Base-by-base conservation (phyloP, 2,113 vertebrate species). In the Chloroceryle aenea region DNA sequence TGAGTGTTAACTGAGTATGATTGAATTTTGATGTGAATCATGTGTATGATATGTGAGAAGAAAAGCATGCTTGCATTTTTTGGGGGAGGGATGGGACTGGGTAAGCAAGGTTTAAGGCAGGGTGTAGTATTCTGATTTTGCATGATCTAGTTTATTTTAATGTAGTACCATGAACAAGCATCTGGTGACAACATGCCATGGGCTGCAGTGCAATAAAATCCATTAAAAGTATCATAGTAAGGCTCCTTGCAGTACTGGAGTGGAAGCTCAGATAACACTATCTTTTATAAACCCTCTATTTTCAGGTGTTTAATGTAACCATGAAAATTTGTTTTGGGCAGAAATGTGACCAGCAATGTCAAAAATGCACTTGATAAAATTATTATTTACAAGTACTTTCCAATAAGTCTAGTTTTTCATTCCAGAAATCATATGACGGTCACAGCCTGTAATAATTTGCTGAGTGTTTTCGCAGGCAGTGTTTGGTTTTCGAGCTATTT, bases 1-100 rank as follows among this genome's bases (percentile, higher is more conserved):
- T 82, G 83, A 96, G 84, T 76, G 73, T 95, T 98, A 97, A 98
- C 97, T 97, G 85, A 88, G 83, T 64, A 90, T 93, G 95, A 98
- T 93, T 97, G 87, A 77, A 97, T 98, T 97, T 97, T 97, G 55
- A 81, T 97, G 89, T 73, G 71, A 97, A 92, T 88, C 78, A 43
- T 53, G 27, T n/a, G 81, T 79, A 67, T 2, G 0, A 14, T 77
- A 58, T 62, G 48, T 62, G 59, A 95, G 43, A 87, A 91, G 34
- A 79, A 91, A 95, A 87, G 1, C 0, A 0, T 74, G 36, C n/a
- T 48, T 85, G 7, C 43, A 19, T 90, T 59, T 85, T 90, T 21
- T 56, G 7, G 22, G 26, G 34, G 14, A 52, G 40, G 26, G 15
- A 43, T 79, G 34, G 10, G 32, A 56, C 17, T 45, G 30, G 17